Base-by-base conservation (phyloP, 1,140 invertebrate genomes). In the Tetraneura akinire region DNA sequence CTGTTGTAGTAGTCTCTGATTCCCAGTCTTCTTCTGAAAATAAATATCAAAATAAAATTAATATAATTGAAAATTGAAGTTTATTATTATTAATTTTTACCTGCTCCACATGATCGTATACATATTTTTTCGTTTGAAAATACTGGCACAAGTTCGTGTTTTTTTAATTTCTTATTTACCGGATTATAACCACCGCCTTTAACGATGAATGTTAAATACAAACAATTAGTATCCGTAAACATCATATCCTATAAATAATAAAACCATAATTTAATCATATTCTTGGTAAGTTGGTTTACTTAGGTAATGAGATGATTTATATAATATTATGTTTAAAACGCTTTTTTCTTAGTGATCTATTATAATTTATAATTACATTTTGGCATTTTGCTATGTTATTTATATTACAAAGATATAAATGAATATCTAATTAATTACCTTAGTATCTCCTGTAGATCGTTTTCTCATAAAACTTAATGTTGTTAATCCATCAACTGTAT, bases 181-280 rank as follows among this genome's bases (percentile, higher is more conserved):
- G 91, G 87, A 85, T 96, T 91, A 85, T 93, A 95, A 6, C 86
- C 87, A 5, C 96, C 95, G 11, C 96, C 96, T 84, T 92, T 90
- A 0, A 93, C 89, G 1, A 94, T 92, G 87, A 95, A 97, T 89
- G 97, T 92, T 85, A 97, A 89, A 86, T 95, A 96, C 4, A 94
- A 86, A 84, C 95, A 97, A 68, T 92, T 88, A 9, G 91, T 90
- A 83, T 95, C 91, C 0, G 91, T 91, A 85, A 97, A 96, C 37
- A 92, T 91, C 45, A 95, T 86, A 85, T 97, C 95, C 88, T 90
- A 85, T 23, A 80, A 85, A 80, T 21, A 62, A 9, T 29, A 16
- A 64, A 80, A 16, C 1, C 21, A 37, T 0, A 37, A 42, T 0
- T 21, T 3, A 1, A 13, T 45, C 11, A 66, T 21, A 45, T 42